These are phyloP conservation scores for Bubalus kerabau DNA, from an alignment of 2,113 vertebrate species.

Conservation along the genomic window DNA sequence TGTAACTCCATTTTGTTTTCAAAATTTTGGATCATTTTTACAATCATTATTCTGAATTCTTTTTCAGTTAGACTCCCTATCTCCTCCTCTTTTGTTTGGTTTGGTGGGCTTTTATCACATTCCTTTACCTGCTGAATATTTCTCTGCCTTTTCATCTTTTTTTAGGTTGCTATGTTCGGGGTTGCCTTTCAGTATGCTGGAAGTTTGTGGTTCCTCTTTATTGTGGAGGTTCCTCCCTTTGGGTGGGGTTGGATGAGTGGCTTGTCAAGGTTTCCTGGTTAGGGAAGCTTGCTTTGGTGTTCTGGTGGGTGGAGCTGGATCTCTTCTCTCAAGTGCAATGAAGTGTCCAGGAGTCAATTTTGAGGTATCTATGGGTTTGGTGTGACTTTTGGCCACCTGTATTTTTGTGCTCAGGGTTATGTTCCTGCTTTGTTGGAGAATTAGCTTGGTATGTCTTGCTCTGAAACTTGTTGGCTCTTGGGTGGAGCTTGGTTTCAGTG, in stretches of 20 bases:
- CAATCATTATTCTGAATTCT: background rate
- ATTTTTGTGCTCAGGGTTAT: background rate
- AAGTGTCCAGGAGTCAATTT: background rate
- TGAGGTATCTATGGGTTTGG: background rate
- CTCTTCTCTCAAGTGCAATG: background rate
- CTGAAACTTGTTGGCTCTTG: background rate
- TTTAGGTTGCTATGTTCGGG: background rate
- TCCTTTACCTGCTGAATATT: background rate
- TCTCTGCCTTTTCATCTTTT: background rate
- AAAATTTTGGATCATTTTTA: background rate
- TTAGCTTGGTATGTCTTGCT: background rate
- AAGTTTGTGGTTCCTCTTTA: background rate
- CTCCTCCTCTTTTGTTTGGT: background rate
- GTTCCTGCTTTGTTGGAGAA: background rate
- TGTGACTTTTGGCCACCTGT: background rate
- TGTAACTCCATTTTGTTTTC: no score
- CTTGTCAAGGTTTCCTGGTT: background rate
- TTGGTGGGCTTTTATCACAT: background rate
- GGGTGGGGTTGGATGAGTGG: background rate
- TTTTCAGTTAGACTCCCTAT: background rate
- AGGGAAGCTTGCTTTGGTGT: background rate
- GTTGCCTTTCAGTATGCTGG: background rate
- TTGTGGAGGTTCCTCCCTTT: background rate
- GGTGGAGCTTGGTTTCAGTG: background rate
- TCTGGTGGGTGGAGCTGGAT: background rate